Percentiles rank a stretch among this genome's conserved stretches.
phyloP scores from a whole-genome alignment of 2,797 vertebrate genomes.

The Chelon auratus region DNA sequence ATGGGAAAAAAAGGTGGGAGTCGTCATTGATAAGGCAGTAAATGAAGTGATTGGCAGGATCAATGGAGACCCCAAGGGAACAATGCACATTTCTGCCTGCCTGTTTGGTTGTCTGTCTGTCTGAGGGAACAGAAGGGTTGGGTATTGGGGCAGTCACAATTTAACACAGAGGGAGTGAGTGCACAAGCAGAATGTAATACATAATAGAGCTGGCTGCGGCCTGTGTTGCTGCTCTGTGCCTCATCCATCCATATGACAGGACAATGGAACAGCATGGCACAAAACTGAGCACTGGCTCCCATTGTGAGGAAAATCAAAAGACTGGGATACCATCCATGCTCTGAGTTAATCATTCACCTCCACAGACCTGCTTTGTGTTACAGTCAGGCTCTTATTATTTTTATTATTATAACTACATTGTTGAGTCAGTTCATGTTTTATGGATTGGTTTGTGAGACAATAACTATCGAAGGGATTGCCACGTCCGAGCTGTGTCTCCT shows the following conservation, averaged over 20 bases:
- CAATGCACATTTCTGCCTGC: conserved; percentile 58
- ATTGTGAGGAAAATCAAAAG: conserved; percentile 62
- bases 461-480: not conserved
- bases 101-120: conserved; percentile 7
- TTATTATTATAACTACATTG: not conserved
- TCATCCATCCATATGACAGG: conserved; percentile 70
- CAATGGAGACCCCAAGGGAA: conserved; percentile 66
- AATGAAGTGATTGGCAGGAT: conserved; percentile 79
- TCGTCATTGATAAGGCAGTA: conserved; percentile 67
- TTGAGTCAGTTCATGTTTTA: not conserved
- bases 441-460: not conserved
- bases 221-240: conserved; percentile 43
- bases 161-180: conserved; percentile 25
- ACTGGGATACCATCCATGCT: conserved; percentile 25
- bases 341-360: conserved; percentile 42
- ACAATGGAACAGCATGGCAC: conserved; percentile 67
- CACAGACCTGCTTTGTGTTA: conserved; percentile 13
- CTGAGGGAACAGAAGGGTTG: conserved; percentile 1
- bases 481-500: too few species aligned
- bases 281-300: conserved; percentile 46
- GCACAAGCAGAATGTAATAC: conserved; percentile 56
- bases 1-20: conserved; percentile 46
- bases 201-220: conserved; percentile 55
- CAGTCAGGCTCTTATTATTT: conserved; percentile 1
- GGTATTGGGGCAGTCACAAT: conserved; percentile 28